phyloP scores from a whole-genome alignment of 2,797 vertebrate genomes.

The Hemitrygon akajei region DNA sequence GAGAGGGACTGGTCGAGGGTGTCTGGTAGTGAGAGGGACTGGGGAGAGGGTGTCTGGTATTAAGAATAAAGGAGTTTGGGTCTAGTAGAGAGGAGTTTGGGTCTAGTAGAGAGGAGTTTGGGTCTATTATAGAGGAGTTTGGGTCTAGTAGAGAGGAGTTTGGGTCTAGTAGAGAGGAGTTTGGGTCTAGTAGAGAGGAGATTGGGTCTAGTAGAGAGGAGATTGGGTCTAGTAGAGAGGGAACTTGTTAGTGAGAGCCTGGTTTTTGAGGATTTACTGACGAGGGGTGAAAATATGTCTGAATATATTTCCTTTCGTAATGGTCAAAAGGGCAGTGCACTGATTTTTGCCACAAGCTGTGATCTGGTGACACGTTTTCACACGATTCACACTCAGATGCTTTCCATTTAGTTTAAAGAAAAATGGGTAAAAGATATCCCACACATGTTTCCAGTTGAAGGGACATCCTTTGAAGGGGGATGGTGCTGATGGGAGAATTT shows the following conservation, averaged over 20 bases:
- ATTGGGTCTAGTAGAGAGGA: too few species aligned
- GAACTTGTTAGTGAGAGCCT: neutral
- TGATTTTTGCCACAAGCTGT: neutral
- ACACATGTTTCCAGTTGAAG: conserved; percentile 1
- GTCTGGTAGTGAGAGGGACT: too few species aligned
- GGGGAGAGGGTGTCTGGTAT: too few species aligned
- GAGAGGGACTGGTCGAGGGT: too few species aligned
- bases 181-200: too few species aligned
- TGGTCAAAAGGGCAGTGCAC: neutral
- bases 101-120: too few species aligned
- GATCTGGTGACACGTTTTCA: neutral
- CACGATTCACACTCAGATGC: neutral
- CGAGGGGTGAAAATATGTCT: neutral
- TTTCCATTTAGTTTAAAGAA: neutral
- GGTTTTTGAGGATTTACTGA: neutral
- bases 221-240: neutral
- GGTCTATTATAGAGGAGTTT: too few species aligned
- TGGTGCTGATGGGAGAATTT: neutral
- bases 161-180: too few species aligned
- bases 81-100: too few species aligned
- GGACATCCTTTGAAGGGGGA: neutral
- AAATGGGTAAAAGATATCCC: neutral
- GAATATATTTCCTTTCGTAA: neutral
- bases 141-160: too few species aligned
- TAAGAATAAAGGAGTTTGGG: too few species aligned